A percentile compares a stretch with the other conserved stretches of the same genome.
These are phyloP conservation scores for Mimachlamys varia DNA, from an alignment of 2,888 invertebrate species.

Conservation along the genomic window DNA sequence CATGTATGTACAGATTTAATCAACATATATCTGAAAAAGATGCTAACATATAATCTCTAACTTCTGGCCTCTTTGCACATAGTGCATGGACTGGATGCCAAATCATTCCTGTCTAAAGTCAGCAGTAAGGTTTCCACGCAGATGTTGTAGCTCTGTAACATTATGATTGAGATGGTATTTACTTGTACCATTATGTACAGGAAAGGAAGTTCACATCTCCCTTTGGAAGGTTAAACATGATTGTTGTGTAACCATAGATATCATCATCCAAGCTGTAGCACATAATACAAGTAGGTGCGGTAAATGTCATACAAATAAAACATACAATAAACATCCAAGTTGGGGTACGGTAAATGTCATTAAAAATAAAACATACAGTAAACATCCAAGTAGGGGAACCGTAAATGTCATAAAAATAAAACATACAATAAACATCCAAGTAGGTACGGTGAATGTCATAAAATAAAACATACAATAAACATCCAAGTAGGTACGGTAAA, in stretches of 20 bases:
- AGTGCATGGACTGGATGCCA: neutral
- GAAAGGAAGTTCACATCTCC: constrained; percentile 23
- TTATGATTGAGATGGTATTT: constrained; percentile 12
- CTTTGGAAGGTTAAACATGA: constrained; percentile 1
- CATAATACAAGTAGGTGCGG: neutral
- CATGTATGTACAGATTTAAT: neutral
- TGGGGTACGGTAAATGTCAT: no score
- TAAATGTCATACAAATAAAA: neutral
- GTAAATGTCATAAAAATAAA: no score
- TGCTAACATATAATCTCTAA: neutral
- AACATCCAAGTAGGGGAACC: no score
- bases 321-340: neutral
- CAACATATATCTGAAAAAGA: neutral
- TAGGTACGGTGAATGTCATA: constrained; percentile 16
- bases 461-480: neutral
- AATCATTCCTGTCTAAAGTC: neutral
- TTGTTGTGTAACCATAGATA: constrained; percentile 29
- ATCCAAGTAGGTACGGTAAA: constrained; percentile 12
- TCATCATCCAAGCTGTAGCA: neutral
- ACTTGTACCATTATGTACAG: neutral
- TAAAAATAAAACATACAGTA: no score
- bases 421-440: neutral
- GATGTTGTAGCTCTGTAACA: constrained; percentile 6
- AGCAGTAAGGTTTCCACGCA: neutral
- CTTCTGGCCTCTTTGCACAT: neutral